Evolutionary conservation across 37 sponge, comb jelly and placozoan genomes (phyloP).

Genomic region (Hexactinellida sp.): DNA sequence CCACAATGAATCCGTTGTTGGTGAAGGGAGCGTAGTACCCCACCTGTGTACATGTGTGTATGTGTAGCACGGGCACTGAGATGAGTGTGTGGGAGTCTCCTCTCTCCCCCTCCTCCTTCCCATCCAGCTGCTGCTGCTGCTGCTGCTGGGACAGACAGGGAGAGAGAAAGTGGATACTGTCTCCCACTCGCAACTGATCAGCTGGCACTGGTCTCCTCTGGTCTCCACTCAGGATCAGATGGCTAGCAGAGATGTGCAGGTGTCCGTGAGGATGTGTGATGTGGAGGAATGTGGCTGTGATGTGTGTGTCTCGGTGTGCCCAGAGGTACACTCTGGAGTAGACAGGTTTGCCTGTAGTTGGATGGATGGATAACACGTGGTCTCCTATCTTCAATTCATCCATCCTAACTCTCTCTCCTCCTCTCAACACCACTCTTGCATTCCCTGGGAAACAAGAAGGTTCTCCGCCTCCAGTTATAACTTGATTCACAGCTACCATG

Average conservation of each 20-base stretch:
- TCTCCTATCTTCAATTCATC: constrained; percentile 15
- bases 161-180: not conserved
- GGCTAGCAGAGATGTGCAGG: constrained; percentile 15
- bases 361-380: not conserved
- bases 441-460: not conserved
- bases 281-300: constrained; percentile 16
- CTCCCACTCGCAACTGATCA: not conserved
- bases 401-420: constrained; percentile 6
- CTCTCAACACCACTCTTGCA: not conserved
- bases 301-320: constrained; percentile 6
- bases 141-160: not conserved
- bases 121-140: not conserved
- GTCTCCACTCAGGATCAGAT: constrained; percentile 9
- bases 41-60: not conserved
- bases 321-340: not conserved
- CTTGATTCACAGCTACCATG: not conserved
- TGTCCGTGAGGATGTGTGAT: constrained; percentile 17
- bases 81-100: not conserved
- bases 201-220: constrained; percentile 11
- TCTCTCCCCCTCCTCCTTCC: not conserved
- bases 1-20: not conserved
- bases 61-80: not conserved
- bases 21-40: constrained; percentile 6
- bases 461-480: not conserved
- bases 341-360: constrained; percentile 2